Evolutionary conservation across 2,113 vertebrate genomes (phyloP).

Genomic region (Eurystomus gularis): DNA sequence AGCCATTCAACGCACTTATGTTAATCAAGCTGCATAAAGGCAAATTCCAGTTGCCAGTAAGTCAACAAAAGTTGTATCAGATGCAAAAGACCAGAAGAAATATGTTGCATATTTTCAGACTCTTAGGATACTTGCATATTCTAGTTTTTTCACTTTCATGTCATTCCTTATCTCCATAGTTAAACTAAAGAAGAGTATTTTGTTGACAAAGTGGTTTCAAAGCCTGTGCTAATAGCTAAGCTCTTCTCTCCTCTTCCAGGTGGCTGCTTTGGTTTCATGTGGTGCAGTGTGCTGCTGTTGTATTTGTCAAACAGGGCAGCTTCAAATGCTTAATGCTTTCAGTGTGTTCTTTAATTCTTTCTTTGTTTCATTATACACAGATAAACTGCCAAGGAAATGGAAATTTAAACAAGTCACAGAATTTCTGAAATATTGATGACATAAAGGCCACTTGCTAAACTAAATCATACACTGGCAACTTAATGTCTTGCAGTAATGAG

Average conservation of each 20-base stretch:
- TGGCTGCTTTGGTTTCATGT: neutral
- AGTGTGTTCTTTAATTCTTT: neutral
- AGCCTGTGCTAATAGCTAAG: conserved; percentile 3
- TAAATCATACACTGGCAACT: conserved; percentile 72
- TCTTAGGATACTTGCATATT: neutral
- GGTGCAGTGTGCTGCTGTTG: neutral
- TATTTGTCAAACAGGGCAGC: conserved; percentile 30
- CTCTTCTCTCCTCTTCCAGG: conserved; percentile 32
- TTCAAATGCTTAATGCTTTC: conserved; percentile 25
- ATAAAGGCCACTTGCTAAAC: conserved; percentile 58
- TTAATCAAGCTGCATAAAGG: neutral
- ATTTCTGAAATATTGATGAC: conserved; percentile 57
- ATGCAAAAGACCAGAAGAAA: neutral
- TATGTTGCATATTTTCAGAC: neutral
- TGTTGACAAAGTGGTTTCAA: conserved; percentile 63
- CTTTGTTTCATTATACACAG: conserved; percentile 42
- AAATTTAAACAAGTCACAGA: conserved; percentile 68
- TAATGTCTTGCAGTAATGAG: conserved; percentile 73
- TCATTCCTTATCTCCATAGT: conserved; percentile 45
- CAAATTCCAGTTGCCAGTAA: neutral
- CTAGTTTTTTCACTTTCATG: conserved; percentile 57
- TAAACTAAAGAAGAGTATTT: conserved; percentile 39
- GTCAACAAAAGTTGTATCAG: neutral
- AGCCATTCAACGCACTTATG: neutral
- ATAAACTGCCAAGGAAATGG: conserved; percentile 43